Percentiles rank a stretch among this genome's conserved stretches.
Conservation (phyloP, 2,113 vertebrate genomes). For the Hucho hucho region DNA sequence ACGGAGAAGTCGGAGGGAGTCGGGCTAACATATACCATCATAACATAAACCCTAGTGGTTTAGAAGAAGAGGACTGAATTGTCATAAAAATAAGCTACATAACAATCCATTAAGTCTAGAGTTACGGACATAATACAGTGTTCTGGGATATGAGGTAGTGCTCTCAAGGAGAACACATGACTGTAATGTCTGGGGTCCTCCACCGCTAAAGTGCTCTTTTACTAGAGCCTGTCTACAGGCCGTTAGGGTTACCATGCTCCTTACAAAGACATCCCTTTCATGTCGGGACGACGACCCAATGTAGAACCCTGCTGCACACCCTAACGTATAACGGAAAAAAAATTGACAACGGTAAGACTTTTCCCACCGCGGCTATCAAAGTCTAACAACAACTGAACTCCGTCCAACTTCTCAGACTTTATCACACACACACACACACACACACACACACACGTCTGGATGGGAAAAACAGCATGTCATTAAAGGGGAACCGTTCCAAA, state of each 20-base stretch:
- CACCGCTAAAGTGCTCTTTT: neutral
- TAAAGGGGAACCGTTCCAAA: constrained; percentile 65
- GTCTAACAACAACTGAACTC: neutral
- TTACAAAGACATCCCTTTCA: too few species aligned
- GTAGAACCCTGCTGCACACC: too few species aligned
- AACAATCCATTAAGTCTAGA: too few species aligned
- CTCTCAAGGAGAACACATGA: neutral
- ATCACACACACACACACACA: neutral
- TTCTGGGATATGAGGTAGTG: neutral
- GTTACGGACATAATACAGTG: neutral
- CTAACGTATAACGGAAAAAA: neutral
- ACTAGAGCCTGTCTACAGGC: neutral
- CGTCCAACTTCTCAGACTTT: neutral
- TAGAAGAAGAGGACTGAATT: too few species aligned
- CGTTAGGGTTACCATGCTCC: neutral
- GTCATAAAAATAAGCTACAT: neutral
- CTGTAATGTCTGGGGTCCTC: neutral
- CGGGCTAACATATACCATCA: too few species aligned
- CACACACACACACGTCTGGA: constrained; percentile 27
- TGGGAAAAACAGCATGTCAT: constrained; percentile 54
- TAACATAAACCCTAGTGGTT: too few species aligned
- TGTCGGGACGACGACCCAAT: neutral
- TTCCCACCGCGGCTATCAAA: neutral
- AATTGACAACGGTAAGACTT: constrained; percentile 36
- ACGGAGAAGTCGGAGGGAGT: too few species aligned